Conservation (phyloP, 2,113 vertebrate species). For the Thalassoma bifasciatum region DNA sequence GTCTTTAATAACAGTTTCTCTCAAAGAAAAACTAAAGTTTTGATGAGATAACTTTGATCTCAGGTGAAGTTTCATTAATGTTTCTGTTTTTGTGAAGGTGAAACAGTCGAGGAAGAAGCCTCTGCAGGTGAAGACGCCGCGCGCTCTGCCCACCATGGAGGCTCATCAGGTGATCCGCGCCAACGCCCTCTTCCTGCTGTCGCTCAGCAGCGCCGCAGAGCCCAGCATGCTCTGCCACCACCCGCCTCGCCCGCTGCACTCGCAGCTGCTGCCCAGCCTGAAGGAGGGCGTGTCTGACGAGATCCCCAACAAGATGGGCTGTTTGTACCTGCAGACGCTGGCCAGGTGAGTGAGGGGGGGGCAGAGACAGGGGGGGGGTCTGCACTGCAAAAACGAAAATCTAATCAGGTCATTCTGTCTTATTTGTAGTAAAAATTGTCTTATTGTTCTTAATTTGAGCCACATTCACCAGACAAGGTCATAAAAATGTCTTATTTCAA, state of each 20-base stretch:
- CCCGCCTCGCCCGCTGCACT: slow-evolving; percentile 91
- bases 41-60: not conserved
- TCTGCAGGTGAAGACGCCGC: slow-evolving; percentile 95
- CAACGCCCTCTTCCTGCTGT: slow-evolving; percentile 95
- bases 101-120: slow-evolving; percentile 97
- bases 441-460: no score
- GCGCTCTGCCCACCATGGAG: slow-evolving; percentile 97
- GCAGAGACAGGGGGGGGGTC: no score
- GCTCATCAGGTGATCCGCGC: slow-evolving; percentile 99
- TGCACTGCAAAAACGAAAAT: no score
- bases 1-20: no score
- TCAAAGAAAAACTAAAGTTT: no score
- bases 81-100: slow-evolving; percentile 86
- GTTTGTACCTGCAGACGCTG: slow-evolving; percentile 96
- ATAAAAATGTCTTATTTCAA: no score
- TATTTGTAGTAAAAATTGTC: no score
- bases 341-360: slow-evolving; percentile 81
- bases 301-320: slow-evolving; percentile 95
- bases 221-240: slow-evolving; percentile 96
- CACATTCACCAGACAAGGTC: no score
- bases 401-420: no score
- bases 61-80: no score
- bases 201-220: slow-evolving; percentile 95
- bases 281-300: slow-evolving; percentile 98
- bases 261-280: slow-evolving; percentile 94